Evolutionary conservation across 2,113 vertebrate species (phyloP).

Genomic region (Podilymbus podiceps): DNA sequence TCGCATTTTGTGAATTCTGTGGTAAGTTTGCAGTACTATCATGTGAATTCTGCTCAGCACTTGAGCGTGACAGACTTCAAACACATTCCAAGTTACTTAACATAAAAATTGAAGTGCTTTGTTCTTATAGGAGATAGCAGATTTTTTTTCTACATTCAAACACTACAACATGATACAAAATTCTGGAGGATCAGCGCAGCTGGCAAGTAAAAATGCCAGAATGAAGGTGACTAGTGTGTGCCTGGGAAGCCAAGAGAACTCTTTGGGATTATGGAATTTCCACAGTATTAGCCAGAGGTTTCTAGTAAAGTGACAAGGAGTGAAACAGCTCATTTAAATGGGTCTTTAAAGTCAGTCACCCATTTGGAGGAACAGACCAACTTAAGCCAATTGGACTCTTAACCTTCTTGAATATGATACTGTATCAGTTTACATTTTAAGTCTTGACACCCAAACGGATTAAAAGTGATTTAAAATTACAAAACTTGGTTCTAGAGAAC

Average conservation of each 20-base stretch:
- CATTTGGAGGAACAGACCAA: background rate
- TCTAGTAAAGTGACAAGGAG: background rate
- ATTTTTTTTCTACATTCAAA: background rate
- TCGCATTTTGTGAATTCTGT: background rate
- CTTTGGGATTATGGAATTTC: background rate
- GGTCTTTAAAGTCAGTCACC: background rate
- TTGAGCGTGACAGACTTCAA: slow-evolving; percentile 39
- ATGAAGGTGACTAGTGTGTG: background rate
- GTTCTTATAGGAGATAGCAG: background rate
- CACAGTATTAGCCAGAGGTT: background rate
- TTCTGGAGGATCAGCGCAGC: background rate
- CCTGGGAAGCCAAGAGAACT: slow-evolving; percentile 7
- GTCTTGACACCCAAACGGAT: background rate
- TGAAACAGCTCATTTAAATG: background rate
- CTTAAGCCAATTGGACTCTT: background rate
- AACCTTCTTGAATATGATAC: background rate
- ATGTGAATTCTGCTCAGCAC: background rate
- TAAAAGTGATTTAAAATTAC: background rate
- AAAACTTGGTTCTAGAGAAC: background rate
- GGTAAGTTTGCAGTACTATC: background rate
- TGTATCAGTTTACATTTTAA: background rate
- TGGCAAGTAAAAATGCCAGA: background rate
- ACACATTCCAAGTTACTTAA: background rate
- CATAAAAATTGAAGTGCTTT: slow-evolving; percentile 1
- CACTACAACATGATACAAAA: background rate